phyloP scores from a whole-genome alignment of 2,113 vertebrate genomes.

The Tursiops truncatus region DNA sequence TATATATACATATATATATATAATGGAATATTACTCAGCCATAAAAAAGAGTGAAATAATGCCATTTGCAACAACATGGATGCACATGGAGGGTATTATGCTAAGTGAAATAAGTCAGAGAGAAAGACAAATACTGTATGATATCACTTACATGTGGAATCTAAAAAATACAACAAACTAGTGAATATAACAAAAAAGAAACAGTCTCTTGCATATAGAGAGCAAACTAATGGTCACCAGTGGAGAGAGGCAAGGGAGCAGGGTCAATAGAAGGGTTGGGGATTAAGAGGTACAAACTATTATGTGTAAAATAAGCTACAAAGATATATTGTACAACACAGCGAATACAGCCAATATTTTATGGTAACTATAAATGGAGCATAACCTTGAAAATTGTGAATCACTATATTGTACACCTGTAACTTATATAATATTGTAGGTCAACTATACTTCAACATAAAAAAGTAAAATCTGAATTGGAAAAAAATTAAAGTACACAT shows the following conservation, averaged over 20 bases:
- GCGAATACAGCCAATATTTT: too few species aligned
- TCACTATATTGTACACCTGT: neutral
- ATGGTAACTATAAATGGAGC: too few species aligned
- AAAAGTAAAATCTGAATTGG: neutral
- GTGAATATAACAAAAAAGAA: neutral
- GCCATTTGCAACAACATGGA: too few species aligned
- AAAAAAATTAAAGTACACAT: rapidly evolving
- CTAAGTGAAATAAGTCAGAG: neutral
- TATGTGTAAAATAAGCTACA: neutral
- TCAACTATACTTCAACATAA: neutral
- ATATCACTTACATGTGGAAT: too few species aligned
- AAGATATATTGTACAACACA: too few species aligned
- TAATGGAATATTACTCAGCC: too few species aligned
- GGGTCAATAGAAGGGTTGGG: too few species aligned
- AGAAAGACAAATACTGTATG: too few species aligned
- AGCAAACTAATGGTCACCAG: too few species aligned
- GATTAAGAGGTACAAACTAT: too few species aligned
- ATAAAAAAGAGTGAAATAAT: too few species aligned
- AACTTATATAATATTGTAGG: neutral
- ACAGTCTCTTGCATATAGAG: neutral
- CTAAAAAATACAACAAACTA: neutral
- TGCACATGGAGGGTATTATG: neutral
- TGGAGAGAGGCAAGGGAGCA: neutral
- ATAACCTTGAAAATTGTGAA: neutral
- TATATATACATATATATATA: too few species aligned